phyloP scores from a whole-genome alignment of 2,888 invertebrate species.

The Lordiphosa fenestrarum region DNA sequence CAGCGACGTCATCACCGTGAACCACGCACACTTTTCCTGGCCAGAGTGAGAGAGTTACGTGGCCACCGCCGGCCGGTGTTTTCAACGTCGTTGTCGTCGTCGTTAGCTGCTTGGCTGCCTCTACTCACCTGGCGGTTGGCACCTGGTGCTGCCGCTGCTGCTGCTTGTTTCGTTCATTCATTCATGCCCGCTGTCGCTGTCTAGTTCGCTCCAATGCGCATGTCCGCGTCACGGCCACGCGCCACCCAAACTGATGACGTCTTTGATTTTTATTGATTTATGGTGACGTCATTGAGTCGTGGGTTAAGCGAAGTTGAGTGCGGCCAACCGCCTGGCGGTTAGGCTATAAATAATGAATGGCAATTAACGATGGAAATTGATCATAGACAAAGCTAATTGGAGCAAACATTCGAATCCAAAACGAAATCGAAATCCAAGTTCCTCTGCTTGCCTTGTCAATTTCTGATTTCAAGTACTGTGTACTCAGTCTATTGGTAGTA shows the following conservation, averaged over 20 bases:
- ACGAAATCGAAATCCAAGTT: neutral
- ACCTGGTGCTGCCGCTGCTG: conserved; percentile 9
- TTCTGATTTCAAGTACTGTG: no score
- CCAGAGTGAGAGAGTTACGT: conserved; percentile 10
- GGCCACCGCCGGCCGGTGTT: conserved; percentile 41
- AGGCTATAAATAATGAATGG: conserved; percentile 58
- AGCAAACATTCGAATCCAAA: neutral
- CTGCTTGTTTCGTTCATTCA: conserved; percentile 31
- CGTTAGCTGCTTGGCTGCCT: conserved; percentile 15
- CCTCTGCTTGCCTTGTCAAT: no score
- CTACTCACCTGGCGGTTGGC: conserved; percentile 29
- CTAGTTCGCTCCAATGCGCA: conserved; percentile 35
- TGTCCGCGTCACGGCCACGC: conserved; percentile 36
- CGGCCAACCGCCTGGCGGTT: conserved; percentile 12
- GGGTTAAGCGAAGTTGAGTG: conserved; percentile 22
- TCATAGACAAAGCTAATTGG: conserved; percentile 35
- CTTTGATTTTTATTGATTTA: conserved; percentile 61
- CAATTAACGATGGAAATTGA: conserved; percentile 53
- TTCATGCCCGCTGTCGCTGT: conserved; percentile 33
- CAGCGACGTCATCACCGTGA: conserved; percentile 58
- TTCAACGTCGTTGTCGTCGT: conserved; percentile 16
- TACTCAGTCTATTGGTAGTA: no score
- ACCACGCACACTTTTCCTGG: conserved; percentile 52
- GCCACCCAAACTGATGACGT: conserved; percentile 67
- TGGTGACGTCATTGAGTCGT: conserved; percentile 12